Percentiles rank a stretch among this genome's conserved stretches.
These are phyloP conservation scores for Chymomyza fuscimana DNA, from an alignment of 2,888 invertebrate species.

Conservation along the genomic window DNA sequence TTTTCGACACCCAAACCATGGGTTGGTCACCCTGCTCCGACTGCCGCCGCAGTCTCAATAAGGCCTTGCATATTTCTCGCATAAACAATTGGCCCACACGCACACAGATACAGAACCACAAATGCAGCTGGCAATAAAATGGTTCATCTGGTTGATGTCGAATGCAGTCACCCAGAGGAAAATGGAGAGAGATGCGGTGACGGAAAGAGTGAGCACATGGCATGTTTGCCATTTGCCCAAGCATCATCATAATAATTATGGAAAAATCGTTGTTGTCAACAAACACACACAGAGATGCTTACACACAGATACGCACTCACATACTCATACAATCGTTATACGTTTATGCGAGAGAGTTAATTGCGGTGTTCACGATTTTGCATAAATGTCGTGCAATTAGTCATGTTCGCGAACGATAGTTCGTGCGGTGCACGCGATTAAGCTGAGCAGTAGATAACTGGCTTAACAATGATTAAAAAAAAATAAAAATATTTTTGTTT, in stretches of 20 bases:
- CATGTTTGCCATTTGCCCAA: conserved; percentile 72
- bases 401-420: neutral
- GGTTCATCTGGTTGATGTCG: conserved; percentile 58
- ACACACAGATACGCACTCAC: neutral
- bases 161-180: neutral
- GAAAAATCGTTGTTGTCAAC: conserved; percentile 70
- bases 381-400: neutral
- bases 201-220: neutral
- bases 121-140: conserved; percentile 64
- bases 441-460: too few species aligned
- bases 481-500: too few species aligned
- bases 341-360: conserved; percentile 4
- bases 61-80: conserved; percentile 22
- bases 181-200: neutral
- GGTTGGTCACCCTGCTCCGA: neutral
- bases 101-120: conserved; percentile 16
- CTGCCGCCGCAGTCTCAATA: conserved; percentile 5
- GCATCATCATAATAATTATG: conserved; percentile 76
- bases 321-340: neutral
- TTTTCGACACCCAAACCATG: neutral
- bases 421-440: neutral
- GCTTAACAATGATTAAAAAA: too few species aligned
- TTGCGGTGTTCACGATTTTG: conserved; percentile 7
- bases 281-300: conserved; percentile 12
- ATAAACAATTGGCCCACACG: conserved; percentile 47